Conservation (phyloP, 2,888 invertebrate genomes). For the Azorinus chamasolen region DNA sequence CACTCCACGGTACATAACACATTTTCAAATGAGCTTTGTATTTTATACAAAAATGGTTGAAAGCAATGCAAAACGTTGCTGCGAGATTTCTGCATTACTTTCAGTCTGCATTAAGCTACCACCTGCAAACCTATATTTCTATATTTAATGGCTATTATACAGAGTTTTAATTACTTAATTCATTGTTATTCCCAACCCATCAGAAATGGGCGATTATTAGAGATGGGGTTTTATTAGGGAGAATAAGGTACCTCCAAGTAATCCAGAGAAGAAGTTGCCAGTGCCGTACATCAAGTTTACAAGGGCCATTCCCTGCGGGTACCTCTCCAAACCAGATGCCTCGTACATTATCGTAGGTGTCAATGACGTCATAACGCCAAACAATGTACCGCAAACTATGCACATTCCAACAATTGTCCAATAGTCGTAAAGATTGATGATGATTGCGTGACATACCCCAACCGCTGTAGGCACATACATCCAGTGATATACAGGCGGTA, state of each 20-base stretch:
- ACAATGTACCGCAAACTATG: conserved; percentile 43
- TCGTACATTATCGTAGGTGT: conserved; percentile 56
- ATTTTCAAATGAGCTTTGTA: too few species aligned
- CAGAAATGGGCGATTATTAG: too few species aligned
- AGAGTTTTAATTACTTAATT: too few species aligned
- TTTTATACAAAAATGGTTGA: too few species aligned
- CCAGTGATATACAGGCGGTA: conserved; percentile 58
- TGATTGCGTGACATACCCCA: conserved; percentile 41
- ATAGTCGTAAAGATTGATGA: conserved; percentile 43
- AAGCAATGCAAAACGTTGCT: too few species aligned
- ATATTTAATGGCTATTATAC: too few species aligned
- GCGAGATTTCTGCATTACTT: too few species aligned
- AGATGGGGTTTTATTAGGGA: too few species aligned
- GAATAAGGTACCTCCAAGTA: conserved; percentile 56
- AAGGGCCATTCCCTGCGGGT: conserved; percentile 50
- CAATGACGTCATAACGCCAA: conserved; percentile 51
- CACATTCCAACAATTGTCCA: conserved; percentile 38
- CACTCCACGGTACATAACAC: too few species aligned
- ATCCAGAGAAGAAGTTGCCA: conserved; percentile 40
- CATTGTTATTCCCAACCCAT: too few species aligned
- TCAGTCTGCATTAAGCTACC: too few species aligned
- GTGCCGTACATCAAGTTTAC: conserved; percentile 51
- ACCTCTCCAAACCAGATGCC: conserved; percentile 46
- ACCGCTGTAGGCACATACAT: conserved; percentile 38
- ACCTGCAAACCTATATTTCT: too few species aligned